phyloP scores from a whole-genome alignment of 2,888 invertebrate species.

The Heteromyza rotundicornis region DNA sequence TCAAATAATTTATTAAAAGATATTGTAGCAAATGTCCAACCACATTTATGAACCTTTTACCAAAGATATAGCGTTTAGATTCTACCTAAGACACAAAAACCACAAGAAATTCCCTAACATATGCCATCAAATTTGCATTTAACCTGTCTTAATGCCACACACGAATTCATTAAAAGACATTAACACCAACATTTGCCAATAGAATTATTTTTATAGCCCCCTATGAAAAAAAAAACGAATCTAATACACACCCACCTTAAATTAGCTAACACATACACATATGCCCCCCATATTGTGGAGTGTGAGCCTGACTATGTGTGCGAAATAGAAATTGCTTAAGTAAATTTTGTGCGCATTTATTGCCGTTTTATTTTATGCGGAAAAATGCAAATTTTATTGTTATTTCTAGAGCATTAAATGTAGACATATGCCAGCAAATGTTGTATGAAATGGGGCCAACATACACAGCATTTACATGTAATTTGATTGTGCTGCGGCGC shows the following conservation, averaged over 20 bases:
- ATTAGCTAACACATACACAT: no score
- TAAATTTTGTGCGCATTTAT: slow-evolving; percentile 11
- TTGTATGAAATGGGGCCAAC: no score
- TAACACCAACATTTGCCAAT: slow-evolving; percentile 15
- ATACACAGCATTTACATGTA: neutral
- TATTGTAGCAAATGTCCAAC: no score
- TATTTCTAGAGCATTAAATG: slow-evolving; percentile 3
- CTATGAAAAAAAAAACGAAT: neutral
- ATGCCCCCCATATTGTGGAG: no score
- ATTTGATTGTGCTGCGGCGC: slow-evolving; percentile 30
- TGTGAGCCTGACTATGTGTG: no score
- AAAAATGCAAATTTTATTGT: slow-evolving; percentile 16
- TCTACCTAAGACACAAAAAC: no score
- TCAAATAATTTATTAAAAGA: no score
- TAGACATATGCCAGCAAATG: no score
- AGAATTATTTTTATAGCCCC: neutral
- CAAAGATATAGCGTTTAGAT: no score
- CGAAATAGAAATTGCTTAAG: neutral
- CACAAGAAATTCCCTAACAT: no score
- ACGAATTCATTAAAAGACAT: slow-evolving; percentile 25
- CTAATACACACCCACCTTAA: neutral
- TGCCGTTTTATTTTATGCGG: slow-evolving; percentile 8
- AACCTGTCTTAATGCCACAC: no score
- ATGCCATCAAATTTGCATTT: slow-evolving; percentile 1
- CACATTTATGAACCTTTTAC: no score